Evolutionary conservation across 2,113 vertebrate genomes (phyloP).

Genomic region (Lepisosteus osseus): DNA sequence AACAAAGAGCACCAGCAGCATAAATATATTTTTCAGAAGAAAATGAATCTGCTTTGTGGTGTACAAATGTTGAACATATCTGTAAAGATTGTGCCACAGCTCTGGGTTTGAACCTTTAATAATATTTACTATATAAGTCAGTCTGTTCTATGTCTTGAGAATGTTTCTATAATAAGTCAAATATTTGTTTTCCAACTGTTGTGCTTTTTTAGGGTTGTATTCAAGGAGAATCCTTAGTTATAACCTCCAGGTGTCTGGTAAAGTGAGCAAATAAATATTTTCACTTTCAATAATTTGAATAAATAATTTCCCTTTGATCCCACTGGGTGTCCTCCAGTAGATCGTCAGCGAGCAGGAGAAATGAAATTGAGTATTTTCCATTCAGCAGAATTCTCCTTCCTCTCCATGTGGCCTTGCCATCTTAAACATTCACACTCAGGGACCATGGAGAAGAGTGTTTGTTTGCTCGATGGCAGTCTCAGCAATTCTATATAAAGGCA

Average conservation of each 20-base stretch:
- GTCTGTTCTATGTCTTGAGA: too few species aligned
- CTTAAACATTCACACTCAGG: not conserved
- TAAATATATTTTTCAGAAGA: too few species aligned
- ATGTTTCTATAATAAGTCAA: too few species aligned
- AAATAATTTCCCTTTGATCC: not conserved
- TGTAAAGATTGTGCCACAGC: too few species aligned
- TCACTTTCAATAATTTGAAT: not conserved
- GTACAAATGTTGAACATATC: too few species aligned
- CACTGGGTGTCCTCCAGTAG: not conserved
- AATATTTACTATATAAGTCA: too few species aligned
- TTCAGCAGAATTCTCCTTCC: not conserved
- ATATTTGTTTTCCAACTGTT: too few species aligned
- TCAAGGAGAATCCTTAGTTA: not conserved
- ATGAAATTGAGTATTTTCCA: constrained; percentile 1
- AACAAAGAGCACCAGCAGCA: too few species aligned
- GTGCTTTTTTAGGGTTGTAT: too few species aligned
- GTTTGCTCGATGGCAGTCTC: not conserved
- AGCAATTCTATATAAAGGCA: not conserved
- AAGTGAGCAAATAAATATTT: not conserved
- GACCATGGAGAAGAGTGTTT: not conserved
- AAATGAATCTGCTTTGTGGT: too few species aligned
- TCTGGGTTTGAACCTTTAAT: too few species aligned
- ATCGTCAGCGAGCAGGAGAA: not conserved
- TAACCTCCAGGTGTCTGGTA: not conserved
- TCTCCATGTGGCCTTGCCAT: not conserved